Evolutionary conservation across 35 echinoderm and acorn worm genomes (phyloP), one percentile per base, ranked within the genome.

Genomic region (Chiridota heheva): DNA sequence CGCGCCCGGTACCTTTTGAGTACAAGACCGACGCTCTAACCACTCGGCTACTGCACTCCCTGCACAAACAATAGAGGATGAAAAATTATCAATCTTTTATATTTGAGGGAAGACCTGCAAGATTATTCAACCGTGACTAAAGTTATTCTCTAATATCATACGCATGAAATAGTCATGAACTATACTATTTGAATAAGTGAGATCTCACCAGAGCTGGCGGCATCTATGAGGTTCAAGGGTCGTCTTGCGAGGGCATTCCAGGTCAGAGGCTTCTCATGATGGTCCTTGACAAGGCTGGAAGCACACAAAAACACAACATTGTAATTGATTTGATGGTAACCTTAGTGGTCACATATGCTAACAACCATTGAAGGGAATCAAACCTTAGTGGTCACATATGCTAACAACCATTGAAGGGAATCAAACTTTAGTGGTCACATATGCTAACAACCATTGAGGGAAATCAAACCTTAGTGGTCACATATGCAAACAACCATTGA

Each of bases 161-260:
- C 1, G 40, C 29, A 70, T n/a, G 22, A 36, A 38, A 70, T 16
- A 40, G 5, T 70, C 3, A 18, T 30, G 59, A 69, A 37, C 27
- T 36, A 69, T 69, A 32, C 39, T n/a, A 39, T 5, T 51, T 51
- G 22, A 12, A 51, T 12, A 10, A 10, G 22, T 12, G 22, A 3
- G 33, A 36, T 18, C 61, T 65, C n/a, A 75, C 42, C 71, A 65
- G 7, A 17, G 1, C 28, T 18, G 40, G 24, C 60, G 7, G 42
- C 26, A 33, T 51, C 42, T 65, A 59, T 46, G 3, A 27, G 37
- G 63, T 74, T 67, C 33, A 97, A 78, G 68, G 81, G 84, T 78
- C 93, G 49, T 46, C 84, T 97, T 20, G 93, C 88, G 6, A 97
- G 47, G 42, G 88, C 93, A 84, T 97, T 70, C 93, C 93, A 97